Evolutionary conservation across 1,140 invertebrate species (phyloP).

Genomic region (Gryon sp.): DNA sequence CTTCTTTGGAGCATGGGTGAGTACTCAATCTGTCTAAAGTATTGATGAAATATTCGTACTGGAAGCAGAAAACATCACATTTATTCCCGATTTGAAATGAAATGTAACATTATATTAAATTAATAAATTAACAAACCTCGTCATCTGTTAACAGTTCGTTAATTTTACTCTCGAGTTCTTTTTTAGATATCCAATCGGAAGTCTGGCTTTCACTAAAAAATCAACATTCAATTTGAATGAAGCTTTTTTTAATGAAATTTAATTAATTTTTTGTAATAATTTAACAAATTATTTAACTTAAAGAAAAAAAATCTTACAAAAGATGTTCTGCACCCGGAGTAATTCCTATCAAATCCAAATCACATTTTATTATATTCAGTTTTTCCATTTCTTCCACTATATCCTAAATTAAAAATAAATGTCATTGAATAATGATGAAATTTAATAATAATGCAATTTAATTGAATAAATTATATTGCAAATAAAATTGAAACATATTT

Average conservation of each 20-base stretch:
- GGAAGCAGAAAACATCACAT: constrained; percentile 54
- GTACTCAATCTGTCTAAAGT: constrained; percentile 85
- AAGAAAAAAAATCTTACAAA: constrained; percentile 5
- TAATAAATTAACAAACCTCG: not conserved
- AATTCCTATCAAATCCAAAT: constrained; percentile 82
- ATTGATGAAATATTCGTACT: constrained; percentile 87
- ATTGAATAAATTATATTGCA: constrained; percentile 10
- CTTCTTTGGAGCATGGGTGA: constrained; percentile 85
- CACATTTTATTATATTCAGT: constrained; percentile 85
- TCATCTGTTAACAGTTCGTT: not conserved
- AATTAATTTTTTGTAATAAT: no score
- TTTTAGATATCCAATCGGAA: not conserved
- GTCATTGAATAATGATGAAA: no score
- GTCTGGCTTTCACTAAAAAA: no score
- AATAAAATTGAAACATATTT: not conserved
- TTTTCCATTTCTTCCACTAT: constrained; percentile 83
- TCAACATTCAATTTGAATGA: no score
- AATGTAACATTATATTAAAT: not conserved
- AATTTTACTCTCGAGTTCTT: not conserved
- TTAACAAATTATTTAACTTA: no score
- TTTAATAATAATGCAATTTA: constrained; percentile 11
- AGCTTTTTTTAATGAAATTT: no score
- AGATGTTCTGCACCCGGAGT: constrained; percentile 65
- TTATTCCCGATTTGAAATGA: not conserved
- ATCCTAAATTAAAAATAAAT: constrained; percentile 71